phyloP scores from a whole-genome alignment of 2,113 vertebrate species.

The Tricholaema leucomelas region DNA sequence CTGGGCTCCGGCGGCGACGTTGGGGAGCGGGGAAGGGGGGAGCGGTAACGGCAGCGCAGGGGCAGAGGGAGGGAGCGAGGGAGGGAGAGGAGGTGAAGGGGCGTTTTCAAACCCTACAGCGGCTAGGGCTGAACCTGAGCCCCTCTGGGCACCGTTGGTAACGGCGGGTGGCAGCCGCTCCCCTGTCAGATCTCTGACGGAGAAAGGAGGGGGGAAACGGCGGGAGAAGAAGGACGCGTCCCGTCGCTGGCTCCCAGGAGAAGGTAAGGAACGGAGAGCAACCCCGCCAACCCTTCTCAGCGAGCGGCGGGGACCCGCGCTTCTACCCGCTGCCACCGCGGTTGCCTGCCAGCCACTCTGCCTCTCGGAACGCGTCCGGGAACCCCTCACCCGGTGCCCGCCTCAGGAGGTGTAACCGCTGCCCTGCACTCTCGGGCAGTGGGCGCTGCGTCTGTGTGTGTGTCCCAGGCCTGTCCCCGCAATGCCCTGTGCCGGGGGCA shows the following conservation, averaged over 20 bases:
- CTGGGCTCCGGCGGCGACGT: constrained; percentile 23
- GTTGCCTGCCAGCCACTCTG: not conserved
- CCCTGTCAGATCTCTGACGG: constrained; percentile 19
- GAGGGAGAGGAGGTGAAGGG: not conserved
- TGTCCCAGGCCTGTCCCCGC: too few relatives aligned
- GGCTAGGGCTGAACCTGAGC: not conserved
- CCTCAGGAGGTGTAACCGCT: not conserved
- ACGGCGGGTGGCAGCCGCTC: constrained; percentile 4
- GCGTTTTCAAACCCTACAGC: constrained; percentile 59
- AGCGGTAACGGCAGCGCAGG: constrained; percentile 8
- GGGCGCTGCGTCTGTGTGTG: too few relatives aligned
- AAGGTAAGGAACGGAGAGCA: not conserved
- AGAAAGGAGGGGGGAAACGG: not conserved
- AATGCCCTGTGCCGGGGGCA: not conserved
- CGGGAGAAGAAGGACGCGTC: not conserved
- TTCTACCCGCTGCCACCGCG: too few relatives aligned
- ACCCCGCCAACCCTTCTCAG: not conserved
- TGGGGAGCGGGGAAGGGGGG: constrained; percentile 46
- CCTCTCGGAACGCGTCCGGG: not conserved
- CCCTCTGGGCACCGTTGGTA: not conserved
- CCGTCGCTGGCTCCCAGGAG: not conserved
- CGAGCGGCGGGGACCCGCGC: not conserved
- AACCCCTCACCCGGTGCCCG: not conserved
- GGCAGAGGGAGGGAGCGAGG: constrained; percentile 8
- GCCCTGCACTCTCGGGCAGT: not conserved